Evolutionary conservation across 1,140 invertebrate species (phyloP), one percentile per base, ranked within the genome.

Genomic region (Theocolax elegans): DNA sequence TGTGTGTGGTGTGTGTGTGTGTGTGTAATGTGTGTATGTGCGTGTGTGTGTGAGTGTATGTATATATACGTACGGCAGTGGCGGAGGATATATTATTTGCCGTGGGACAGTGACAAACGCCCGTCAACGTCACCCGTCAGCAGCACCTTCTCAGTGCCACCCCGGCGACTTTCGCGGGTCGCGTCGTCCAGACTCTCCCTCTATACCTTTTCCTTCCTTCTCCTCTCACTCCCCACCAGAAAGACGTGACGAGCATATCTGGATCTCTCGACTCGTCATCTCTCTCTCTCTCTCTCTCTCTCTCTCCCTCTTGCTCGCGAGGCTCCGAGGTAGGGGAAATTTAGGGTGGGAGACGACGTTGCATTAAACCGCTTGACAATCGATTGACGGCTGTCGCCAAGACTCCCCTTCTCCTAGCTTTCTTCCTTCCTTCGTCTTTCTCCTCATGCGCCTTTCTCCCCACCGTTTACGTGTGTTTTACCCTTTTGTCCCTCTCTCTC

Each of bases 321-420:
- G n/a, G n/a, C n/a, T n/a, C n/a, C n/a, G n/a, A n/a, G n/a, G n/a
- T n/a, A n/a, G n/a, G n/a, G n/a, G n/a, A n/a, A n/a, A n/a, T n/a
- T n/a, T n/a, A n/a, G n/a, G n/a, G n/a, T n/a, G n/a, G n/a, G n/a
- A n/a, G n/a, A n/a, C n/a, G n/a, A n/a, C n/a, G n/a, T n/a, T n/a
- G n/a, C n/a, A n/a, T 77, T 86, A 83, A 85, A 83, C 85, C 80
- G 84, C 81, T 85, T 85, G 84, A 86, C 84, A 86, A 86, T 86
- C 84, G 83, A 86, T 86, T 86, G 84, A 86, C 82, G 84, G 78
- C 84, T 86, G 83, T 85, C 84, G 83, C 80, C 81, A 83, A 86
- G 83, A 85, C 79, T 77, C 81, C 77, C 77, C 77, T 77, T 78
- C 76, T 76, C 59, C 67, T 42, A 1, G 13, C 46, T 8, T 74